Percentiles rank a stretch among this genome's conserved stretches.
Evolutionary conservation across 1,140 invertebrate genomes (phyloP).

Genomic region (Diorhabda carinulata): DNA sequence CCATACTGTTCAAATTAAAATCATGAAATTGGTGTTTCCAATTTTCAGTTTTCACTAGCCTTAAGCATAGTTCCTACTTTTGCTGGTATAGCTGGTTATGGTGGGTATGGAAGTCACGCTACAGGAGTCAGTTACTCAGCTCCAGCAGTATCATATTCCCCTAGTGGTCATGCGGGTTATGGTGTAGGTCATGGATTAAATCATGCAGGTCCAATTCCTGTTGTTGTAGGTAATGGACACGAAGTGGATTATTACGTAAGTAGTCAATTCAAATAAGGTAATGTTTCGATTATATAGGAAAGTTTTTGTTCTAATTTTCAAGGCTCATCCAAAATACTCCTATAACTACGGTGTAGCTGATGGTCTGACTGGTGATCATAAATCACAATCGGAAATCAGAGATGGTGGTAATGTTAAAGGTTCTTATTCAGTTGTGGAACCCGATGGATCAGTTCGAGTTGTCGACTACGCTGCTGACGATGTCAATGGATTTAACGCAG

Average conservation of each 20-base stretch:
- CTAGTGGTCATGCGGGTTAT: conserved; percentile 6
- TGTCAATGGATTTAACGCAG: conserved; percentile 58
- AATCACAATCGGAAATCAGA: conserved; percentile 58
- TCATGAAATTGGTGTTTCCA: no score
- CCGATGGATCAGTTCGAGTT: conserved; percentile 57
- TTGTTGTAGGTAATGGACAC: conserved; percentile 46
- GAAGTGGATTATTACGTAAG: conserved; percentile 34
- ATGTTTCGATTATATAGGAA: not conserved
- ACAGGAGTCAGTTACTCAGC: no score
- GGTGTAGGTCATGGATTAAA: conserved; percentile 28
- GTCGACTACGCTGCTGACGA: conserved; percentile 60
- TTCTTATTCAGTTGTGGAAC: conserved; percentile 50
- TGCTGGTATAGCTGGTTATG: conserved; percentile 21
- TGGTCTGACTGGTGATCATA: conserved; percentile 59
- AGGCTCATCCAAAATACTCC: conserved; percentile 54
- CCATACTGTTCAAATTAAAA: no score
- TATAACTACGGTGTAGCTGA: conserved; percentile 64
- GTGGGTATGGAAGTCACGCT: no score
- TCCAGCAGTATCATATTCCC: conserved; percentile 5
- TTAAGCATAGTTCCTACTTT: conserved; percentile 21
- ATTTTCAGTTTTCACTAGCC: conserved; percentile 14
- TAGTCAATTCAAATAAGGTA: not conserved
- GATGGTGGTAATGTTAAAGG: conserved; percentile 56
- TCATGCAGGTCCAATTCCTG: conserved; percentile 47
- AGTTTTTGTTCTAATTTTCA: conserved; percentile 16